These are phyloP conservation scores for Paguma larvata DNA, from an alignment of 2,797 vertebrate genomes.

Conservation along the genomic window DNA sequence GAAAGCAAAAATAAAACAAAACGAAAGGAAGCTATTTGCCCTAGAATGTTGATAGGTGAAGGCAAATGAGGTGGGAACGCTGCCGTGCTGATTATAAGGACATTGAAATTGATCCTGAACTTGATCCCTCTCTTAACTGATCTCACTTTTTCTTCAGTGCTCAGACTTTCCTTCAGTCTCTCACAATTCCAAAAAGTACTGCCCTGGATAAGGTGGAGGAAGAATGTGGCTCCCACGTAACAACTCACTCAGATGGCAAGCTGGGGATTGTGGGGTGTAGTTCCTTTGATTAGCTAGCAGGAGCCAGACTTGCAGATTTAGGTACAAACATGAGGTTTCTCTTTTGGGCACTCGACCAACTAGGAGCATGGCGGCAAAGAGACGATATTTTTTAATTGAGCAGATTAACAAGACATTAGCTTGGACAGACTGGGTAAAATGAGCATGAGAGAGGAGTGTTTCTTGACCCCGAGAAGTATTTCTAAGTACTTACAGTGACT, in stretches of 20 bases:
- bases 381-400: neutral
- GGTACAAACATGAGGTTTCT: neutral
- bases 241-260: neutral
- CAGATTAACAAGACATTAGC: neutral
- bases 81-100: neutral
- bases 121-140: neutral
- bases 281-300: too few relatives aligned
- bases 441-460: neutral
- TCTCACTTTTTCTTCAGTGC: neutral
- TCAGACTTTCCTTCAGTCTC: neutral
- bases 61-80: neutral
- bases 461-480: constrained; percentile 6
- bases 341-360: neutral
- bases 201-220: neutral
- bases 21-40: neutral
- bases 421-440: neutral
- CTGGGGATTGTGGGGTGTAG: neutral
- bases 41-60: neutral
- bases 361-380: neutral
- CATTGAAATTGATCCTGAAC: neutral
- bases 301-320: neutral
- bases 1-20: neutral
- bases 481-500: neutral
- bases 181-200: neutral
- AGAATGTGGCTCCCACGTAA: neutral